Percentiles rank a stretch among this genome's conserved stretches.
Conservation (phyloP, 2,888 invertebrate genomes). For the Pterostichus madidus region DNA sequence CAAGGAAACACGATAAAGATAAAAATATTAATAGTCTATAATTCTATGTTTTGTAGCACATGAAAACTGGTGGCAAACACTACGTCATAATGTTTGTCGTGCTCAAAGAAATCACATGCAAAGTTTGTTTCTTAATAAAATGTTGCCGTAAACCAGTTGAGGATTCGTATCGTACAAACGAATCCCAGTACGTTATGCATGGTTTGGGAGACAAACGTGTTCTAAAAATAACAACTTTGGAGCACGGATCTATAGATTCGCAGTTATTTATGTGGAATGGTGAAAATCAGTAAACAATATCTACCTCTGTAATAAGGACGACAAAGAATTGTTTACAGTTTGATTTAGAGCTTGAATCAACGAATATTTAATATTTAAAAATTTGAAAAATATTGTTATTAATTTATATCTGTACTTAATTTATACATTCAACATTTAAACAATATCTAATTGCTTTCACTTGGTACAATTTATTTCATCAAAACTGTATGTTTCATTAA, state of each 20-base stretch:
- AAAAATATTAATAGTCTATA: slow-evolving; percentile 41
- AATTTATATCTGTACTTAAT: too few species aligned
- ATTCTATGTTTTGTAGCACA: slow-evolving; percentile 33
- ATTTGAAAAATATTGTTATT: too few species aligned
- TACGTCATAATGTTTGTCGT: slow-evolving; percentile 29
- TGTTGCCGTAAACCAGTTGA: slow-evolving; percentile 6
- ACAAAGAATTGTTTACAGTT: too few species aligned
- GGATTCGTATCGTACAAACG: slow-evolving; percentile 1
- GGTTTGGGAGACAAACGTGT: slow-evolving; percentile 16
- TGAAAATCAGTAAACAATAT: background rate
- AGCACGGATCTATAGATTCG: slow-evolving; percentile 32
- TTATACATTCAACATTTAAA: too few species aligned
- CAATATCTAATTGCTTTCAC: too few species aligned
- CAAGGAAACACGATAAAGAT: slow-evolving; percentile 41
- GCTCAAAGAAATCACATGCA: slow-evolving; percentile 34
- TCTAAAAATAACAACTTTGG: slow-evolving; percentile 14
- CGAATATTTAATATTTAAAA: too few species aligned
- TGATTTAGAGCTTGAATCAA: too few species aligned
- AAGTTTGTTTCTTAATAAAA: slow-evolving; percentile 38
- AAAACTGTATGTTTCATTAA: too few species aligned
- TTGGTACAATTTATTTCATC: too few species aligned
- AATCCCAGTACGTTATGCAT: slow-evolving; percentile 20
- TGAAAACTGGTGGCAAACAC: slow-evolving; percentile 15
- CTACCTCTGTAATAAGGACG: background rate
- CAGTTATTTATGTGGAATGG: slow-evolving; percentile 12